Percentiles rank a stretch among this genome's conserved stretches.
These are phyloP conservation scores for Hirtodrosophila alboralis DNA, from an alignment of 2,888 invertebrate genomes.

Conservation along the genomic window DNA sequence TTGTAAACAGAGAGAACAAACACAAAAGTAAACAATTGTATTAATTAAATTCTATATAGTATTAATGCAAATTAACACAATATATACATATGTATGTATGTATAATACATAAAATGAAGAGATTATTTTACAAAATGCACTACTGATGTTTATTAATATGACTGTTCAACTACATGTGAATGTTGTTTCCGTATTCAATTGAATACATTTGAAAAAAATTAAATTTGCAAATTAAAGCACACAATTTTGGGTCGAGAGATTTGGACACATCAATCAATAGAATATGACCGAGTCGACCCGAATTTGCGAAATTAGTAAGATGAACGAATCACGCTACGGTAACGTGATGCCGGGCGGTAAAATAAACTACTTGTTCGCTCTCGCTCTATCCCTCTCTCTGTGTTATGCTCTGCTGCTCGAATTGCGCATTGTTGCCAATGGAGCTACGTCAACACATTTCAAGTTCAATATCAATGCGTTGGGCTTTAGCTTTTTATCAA, in stretches of 20 bases:
- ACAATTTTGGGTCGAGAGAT: slow-evolving; percentile 36
- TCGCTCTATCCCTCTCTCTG: slow-evolving; percentile 1
- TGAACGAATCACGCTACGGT: slow-evolving; percentile 51
- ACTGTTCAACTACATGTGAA: no score
- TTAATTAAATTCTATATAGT: no score
- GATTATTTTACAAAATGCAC: no score
- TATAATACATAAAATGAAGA: neutral
- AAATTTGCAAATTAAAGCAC: slow-evolving; percentile 23
- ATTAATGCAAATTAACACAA: no score
- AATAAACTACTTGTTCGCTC: slow-evolving; percentile 6
- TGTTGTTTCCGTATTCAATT: no score
- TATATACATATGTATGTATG: no score
- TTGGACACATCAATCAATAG: slow-evolving; percentile 29
- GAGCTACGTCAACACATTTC: slow-evolving; percentile 42
- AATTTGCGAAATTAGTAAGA: slow-evolving; percentile 3
- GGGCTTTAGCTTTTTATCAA: slow-evolving; percentile 21
- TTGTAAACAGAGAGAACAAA: neutral
- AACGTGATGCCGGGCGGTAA: slow-evolving; percentile 57
- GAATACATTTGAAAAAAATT: slow-evolving; percentile 7
- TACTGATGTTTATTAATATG: no score
- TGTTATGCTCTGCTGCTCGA: slow-evolving; percentile 15
- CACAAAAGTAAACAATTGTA: no score
- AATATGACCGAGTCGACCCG: slow-evolving; percentile 26
- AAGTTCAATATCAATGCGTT: slow-evolving; percentile 70
- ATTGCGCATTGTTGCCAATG: slow-evolving; percentile 22